Evolutionary conservation across 92 coral and sea anemone genomes (phyloP), one percentile per base, ranked within the genome.

Genomic region (Hydrozoanthus gracilis): DNA sequence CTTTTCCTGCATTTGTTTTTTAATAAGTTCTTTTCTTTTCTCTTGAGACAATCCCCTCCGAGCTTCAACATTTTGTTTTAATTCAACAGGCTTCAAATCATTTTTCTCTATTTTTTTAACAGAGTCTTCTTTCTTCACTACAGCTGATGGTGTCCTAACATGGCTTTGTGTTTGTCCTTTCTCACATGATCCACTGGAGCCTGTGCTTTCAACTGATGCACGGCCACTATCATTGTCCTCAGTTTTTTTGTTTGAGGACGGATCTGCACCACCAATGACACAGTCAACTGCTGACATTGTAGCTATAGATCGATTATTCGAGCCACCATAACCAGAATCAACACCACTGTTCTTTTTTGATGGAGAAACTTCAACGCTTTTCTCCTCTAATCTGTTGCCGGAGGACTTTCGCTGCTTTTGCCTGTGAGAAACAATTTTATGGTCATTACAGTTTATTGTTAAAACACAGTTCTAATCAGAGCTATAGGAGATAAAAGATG

Each of bases 221-320:
- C 93, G 78, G 51, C 66, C 92, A 12, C 83, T 86, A 39, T 93
- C 92, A 82, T 69, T 82, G 27, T 88, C 78, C 78, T 89, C 84
- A 5, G 71, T 46, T 4, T 77, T 85, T 39, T 77, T 86, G 9
- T 45, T 68, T 44, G 8, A 51, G 9, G 72, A 7, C 20, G 55
- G 85, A 45, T 71, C 88, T 27, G 39, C 2, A 6, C 82, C 95
- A 11, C 87, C 92, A 69, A 94, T 5, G n/a, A 94, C 83, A 85
- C 98, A 94, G 35, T 94, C 92, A 17, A 94, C 95, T 8, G 91
- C 98, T 52, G 98, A 94, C 3, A 91, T 91, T 64, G 98, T 94
- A 11, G 98, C 95, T 60, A 94, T 87, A 10, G 95, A 87, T 15
- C 91, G 92, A 12, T 94, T 86, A 67, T 87, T 91, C 51, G 93